phyloP scores from a whole-genome alignment of 2,113 vertebrate species.

The Nestor notabilis region DNA sequence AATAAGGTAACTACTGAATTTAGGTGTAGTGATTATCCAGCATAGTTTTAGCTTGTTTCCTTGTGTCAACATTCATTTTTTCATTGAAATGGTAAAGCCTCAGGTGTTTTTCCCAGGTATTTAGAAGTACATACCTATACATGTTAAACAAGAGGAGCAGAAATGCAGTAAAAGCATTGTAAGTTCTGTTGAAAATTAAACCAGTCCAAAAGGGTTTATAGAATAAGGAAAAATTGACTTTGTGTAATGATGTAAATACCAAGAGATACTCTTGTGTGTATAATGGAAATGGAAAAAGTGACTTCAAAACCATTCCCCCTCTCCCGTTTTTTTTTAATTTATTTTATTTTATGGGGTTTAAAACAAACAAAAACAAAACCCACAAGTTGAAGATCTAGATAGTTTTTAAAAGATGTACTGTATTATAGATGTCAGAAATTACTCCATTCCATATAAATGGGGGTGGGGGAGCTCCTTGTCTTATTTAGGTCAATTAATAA shows the following conservation, averaged over 20 bases:
- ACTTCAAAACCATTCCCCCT: neutral
- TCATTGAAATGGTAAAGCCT: neutral
- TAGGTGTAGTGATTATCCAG: neutral
- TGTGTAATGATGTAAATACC: neutral
- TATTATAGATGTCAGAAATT: neutral
- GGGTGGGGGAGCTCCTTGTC: neutral
- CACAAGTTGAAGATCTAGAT: neutral
- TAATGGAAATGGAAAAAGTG: neutral
- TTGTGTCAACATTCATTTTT: neutral
- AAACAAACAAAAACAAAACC: neutral
- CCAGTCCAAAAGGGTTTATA: neutral
- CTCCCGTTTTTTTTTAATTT: neutral
- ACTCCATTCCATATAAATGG: neutral
- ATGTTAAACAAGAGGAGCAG: neutral
- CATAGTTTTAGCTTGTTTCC: neutral
- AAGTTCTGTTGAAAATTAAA: neutral
- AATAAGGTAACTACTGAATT: neutral
- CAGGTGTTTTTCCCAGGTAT: neutral
- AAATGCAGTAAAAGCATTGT: neutral
- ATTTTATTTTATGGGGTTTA: neutral
- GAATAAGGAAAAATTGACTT: neutral
- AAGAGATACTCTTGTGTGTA: neutral
- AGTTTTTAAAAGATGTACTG: neutral
- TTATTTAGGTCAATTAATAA: conserved; percentile 13
- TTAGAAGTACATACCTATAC: neutral